Evolutionary conservation across 2,888 invertebrate species (phyloP).

Genomic region (Ichneumoninae sp.): DNA sequence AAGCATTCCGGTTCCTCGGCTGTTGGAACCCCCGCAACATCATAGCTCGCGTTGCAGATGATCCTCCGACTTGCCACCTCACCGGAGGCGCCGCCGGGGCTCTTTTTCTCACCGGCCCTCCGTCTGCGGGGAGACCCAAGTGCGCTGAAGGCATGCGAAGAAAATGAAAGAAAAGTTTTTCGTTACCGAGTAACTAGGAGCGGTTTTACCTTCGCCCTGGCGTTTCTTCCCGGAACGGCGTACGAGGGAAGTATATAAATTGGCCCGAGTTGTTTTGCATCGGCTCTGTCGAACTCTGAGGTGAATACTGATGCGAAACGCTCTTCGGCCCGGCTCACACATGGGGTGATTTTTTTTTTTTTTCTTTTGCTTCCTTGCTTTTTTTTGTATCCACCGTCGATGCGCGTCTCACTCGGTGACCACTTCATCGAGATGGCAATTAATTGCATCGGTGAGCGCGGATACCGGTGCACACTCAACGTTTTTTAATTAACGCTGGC

Average conservation of each 20-base stretch:
- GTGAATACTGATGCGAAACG: constrained; percentile 14
- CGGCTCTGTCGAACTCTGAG: constrained; percentile 5
- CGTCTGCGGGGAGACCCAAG: background rate
- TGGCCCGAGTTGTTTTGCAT: constrained; percentile 18
- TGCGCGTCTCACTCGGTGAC: constrained; percentile 28
- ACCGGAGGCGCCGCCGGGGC: background rate
- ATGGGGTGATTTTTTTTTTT: background rate
- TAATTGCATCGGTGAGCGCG: constrained; percentile 36
- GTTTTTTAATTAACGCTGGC: constrained; percentile 67
- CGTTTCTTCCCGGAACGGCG: background rate
- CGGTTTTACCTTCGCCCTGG: constrained; percentile 5
- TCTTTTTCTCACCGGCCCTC: background rate
- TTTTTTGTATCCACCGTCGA: background rate
- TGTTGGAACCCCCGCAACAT: background rate
- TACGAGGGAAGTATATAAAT: constrained; percentile 31
- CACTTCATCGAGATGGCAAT: constrained; percentile 59
- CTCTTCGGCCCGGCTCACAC: background rate
- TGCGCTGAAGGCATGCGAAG: constrained; percentile 5
- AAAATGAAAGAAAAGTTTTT: constrained; percentile 42
- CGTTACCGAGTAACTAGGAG: constrained; percentile 30
- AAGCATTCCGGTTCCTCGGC: constrained; percentile 52
- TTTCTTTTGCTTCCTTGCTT: constrained; percentile 6
- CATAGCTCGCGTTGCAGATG: constrained; percentile 3
- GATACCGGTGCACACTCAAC: constrained; percentile 52
- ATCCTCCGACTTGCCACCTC: constrained; percentile 15